phyloP scores from a whole-genome alignment of 2,797 vertebrate genomes.

The Streptopelia turtur region DNA sequence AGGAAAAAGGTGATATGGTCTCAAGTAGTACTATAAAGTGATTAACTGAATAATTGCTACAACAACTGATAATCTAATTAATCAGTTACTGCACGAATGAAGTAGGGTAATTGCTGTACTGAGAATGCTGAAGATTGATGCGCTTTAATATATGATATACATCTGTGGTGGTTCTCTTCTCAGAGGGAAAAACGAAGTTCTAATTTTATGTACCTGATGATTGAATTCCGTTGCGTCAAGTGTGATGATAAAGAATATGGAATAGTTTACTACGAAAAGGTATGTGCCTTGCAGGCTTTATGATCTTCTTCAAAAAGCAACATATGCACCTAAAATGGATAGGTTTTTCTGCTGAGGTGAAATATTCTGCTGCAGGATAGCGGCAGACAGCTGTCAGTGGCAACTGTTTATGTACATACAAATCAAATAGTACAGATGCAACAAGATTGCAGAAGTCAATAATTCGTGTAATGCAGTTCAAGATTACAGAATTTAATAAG shows the following conservation, averaged over 20 bases:
- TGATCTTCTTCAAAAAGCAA: conserved; percentile 10
- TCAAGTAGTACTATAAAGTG: not conserved
- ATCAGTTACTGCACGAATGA: not conserved
- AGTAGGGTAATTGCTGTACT: not conserved
- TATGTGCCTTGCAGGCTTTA: conserved; percentile 72
- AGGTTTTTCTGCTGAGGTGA: conserved; percentile 44
- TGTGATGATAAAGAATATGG: conserved; percentile 93
- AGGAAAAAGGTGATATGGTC: not conserved
- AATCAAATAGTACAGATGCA: conserved; percentile 57
- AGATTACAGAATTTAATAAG: conserved; percentile 59
- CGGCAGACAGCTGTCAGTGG: conserved; percentile 60
- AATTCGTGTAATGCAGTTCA: conserved; percentile 54
- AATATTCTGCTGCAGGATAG: conserved; percentile 33
- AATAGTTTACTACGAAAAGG: conserved; percentile 99
- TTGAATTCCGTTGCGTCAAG: conserved; percentile 96
- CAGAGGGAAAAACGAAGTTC: conserved; percentile 98
- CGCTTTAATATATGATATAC: not conserved
- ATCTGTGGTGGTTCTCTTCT: conserved; percentile 14
- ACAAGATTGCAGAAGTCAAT: conserved; percentile 57
- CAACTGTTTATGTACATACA: conserved; percentile 56
- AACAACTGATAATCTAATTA: not conserved
- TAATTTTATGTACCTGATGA: conserved; percentile 99
- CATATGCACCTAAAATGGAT: conserved; percentile 22
- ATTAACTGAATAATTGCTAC: conserved; percentile 35
- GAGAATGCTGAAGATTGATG: not conserved